Conservation (phyloP, 1,140 invertebrate genomes). For the Stegodyphus mimosarum region DNA sequence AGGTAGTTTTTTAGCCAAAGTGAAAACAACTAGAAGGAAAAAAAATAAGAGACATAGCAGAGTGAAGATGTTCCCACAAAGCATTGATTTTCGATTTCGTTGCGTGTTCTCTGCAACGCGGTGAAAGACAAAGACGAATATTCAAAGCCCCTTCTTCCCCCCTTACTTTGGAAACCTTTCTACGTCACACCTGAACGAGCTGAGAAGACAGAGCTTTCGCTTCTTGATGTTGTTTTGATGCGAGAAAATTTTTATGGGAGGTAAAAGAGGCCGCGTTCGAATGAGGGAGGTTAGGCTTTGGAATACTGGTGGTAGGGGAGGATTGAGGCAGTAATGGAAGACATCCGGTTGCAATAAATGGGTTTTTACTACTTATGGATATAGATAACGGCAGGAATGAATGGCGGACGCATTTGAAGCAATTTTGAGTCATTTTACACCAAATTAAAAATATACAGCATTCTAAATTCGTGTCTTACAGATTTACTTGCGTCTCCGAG, state of each 20-base stretch:
- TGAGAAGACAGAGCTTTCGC: slow-evolving; percentile 22
- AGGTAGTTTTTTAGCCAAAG: slow-evolving; percentile 12
- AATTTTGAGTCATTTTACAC: no score
- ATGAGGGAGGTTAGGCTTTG: neutral
- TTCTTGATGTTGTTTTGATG: slow-evolving; percentile 43
- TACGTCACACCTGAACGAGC: slow-evolving; percentile 24
- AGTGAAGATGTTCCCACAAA: slow-evolving; percentile 54
- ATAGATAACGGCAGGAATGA: no score
- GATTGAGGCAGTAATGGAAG: no score
- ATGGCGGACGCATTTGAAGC: no score
- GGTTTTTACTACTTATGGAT: no score
- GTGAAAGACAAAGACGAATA: slow-evolving; percentile 52
- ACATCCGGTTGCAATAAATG: no score
- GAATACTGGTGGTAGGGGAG: neutral
- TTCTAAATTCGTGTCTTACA: no score
- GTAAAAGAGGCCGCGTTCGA: neutral
- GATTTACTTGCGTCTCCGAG: no score
- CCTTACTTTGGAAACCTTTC: neutral
- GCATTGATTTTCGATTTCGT: slow-evolving; percentile 58
- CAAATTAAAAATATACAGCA: no score
- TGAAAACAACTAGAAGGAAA: slow-evolving; percentile 15
- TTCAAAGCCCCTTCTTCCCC: slow-evolving; percentile 20
- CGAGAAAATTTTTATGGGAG: slow-evolving; percentile 35
- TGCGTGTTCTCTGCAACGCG: slow-evolving; percentile 23
- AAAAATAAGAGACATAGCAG: slow-evolving; percentile 1